phyloP scores from a whole-genome alignment of 2,888 invertebrate genomes.

The Plagodis pulveraria region DNA sequence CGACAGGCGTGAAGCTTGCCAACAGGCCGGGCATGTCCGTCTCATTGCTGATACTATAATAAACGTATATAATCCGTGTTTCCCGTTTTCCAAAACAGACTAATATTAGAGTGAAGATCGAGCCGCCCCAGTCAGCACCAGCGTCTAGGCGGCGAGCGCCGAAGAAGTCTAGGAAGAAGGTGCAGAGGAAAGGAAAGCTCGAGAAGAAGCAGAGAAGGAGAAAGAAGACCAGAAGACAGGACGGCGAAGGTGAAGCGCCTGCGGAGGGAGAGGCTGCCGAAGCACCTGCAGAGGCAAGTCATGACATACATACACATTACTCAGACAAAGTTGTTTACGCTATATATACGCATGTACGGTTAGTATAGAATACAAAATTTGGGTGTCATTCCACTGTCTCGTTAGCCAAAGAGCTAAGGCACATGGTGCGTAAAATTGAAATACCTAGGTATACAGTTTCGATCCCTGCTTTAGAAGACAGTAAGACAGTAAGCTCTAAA shows the following conservation, averaged over 20 bases:
- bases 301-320: too few species aligned
- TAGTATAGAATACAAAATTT: too few species aligned
- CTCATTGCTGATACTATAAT: not conserved
- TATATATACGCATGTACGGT: too few species aligned
- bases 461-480: too few species aligned
- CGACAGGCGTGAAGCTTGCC: not conserved
- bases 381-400: too few species aligned
- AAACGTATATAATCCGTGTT: not conserved
- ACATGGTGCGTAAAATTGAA: too few species aligned
- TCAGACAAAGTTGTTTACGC: too few species aligned
- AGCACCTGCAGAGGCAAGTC: not conserved
- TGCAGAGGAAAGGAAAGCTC: not conserved
- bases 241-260: not conserved
- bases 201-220: not conserved
- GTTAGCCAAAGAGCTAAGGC: too few species aligned
- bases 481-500: too few species aligned
- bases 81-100: slow-evolving; percentile 7
- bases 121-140: not conserved
- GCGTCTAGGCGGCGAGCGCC: not conserved
- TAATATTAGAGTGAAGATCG: slow-evolving; percentile 11
- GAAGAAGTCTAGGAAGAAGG: not conserved
- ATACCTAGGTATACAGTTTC: too few species aligned
- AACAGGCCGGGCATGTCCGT: not conserved
- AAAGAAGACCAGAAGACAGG: not conserved
- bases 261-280: not conserved